Conservation (phyloP, 64 coral and sea anemone species). For the Porites lutea region DNA sequence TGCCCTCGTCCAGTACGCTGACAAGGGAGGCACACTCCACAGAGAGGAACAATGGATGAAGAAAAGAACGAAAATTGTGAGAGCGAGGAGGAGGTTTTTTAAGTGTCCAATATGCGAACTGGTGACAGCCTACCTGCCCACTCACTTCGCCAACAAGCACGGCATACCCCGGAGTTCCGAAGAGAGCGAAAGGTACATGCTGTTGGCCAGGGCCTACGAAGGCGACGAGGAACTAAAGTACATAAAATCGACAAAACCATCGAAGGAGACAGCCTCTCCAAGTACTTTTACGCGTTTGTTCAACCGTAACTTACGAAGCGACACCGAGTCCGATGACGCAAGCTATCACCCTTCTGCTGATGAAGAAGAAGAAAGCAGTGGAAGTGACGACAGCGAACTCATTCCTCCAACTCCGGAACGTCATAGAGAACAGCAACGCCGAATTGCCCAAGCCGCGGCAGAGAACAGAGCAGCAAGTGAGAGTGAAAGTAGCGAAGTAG, state of each 20-base stretch:
- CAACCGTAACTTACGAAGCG: background rate
- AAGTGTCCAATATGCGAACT: background rate
- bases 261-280: background rate
- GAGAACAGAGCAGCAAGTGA: background rate
- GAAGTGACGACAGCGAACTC: background rate
- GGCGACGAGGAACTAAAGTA: background rate
- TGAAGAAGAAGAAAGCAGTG: background rate
- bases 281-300: background rate
- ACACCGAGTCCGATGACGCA: background rate
- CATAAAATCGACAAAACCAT: background rate
- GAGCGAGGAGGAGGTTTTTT: background rate
- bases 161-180: background rate
- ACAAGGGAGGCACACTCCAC: background rate
- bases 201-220: background rate
- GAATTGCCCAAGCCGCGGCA: too few species aligned
- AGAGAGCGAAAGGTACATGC: background rate
- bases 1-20: background rate
- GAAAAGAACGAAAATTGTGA: background rate
- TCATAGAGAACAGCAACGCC: too few species aligned
- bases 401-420: background rate
- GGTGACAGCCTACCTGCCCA: background rate
- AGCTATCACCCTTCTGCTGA: background rate
- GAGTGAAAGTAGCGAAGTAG: background rate
- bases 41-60: background rate
- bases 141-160: background rate